A percentile compares a stretch with the other conserved stretches of the same genome.
phyloP scores from a whole-genome alignment of 2,797 vertebrate species.

The Artibeus lituratus region DNA sequence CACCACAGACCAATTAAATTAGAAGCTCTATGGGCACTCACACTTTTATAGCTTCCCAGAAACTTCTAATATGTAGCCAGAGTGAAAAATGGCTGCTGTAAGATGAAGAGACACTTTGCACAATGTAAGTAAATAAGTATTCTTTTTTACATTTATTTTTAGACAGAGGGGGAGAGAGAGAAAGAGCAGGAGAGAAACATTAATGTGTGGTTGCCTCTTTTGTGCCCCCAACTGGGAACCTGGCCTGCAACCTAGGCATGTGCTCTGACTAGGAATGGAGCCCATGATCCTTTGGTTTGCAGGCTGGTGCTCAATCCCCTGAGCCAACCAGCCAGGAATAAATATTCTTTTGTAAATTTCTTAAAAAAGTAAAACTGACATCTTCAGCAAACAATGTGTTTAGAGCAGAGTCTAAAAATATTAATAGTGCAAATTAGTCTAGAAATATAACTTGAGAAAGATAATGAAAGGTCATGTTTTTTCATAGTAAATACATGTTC shows the following conservation, averaged over 20 bases:
- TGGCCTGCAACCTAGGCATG: no score
- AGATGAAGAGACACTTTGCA: neutral
- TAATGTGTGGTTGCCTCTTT: no score
- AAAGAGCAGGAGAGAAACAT: no score
- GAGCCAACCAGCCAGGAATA: neutral
- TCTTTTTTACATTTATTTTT: neutral
- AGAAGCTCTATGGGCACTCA: neutral
- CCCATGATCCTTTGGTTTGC: no score
- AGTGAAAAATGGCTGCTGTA: neutral
- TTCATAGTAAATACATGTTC: neutral
- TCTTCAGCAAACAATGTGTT: neutral
- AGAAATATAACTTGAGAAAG: constrained; percentile 11
- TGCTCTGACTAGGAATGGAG: no score
- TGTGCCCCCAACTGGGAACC: no score
- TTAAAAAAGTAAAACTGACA: neutral
- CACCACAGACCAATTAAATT: neutral
- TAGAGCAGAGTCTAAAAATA: neutral
- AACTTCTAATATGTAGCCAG: neutral
- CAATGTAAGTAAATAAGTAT: neutral
- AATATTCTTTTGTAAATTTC: neutral
- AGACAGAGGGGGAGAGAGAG: no score
- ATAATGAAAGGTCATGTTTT: neutral
- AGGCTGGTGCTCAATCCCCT: no score
- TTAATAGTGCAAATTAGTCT: neutral
- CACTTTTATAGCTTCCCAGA: constrained; percentile 20